Percentiles rank a stretch among this genome's conserved stretches.
phyloP scores from a whole-genome alignment of 2,113 vertebrate genomes.

The Lethenteron reissneri region DNA sequence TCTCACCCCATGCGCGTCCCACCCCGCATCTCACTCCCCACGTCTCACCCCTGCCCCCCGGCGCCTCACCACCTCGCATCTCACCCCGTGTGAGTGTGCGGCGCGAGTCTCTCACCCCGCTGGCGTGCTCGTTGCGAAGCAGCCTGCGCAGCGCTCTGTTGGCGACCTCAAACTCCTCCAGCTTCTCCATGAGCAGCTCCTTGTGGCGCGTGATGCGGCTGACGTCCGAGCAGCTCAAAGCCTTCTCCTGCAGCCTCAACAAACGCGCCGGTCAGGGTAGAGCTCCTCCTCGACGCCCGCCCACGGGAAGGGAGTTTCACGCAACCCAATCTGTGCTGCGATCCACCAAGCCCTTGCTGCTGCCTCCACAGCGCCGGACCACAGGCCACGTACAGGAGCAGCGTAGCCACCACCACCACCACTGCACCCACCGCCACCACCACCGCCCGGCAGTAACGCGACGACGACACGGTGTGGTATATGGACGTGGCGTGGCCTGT shows the following conservation, averaged over 20 bases:
- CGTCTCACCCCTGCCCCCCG: not conserved
- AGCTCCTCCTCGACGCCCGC: not conserved
- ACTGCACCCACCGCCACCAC: too few species aligned
- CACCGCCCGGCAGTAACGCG: too few species aligned
- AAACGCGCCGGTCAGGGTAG: not conserved
- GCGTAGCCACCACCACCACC: too few species aligned
- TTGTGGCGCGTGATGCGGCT: conserved; percentile 39
- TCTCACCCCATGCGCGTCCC: too few species aligned
- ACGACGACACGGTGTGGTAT: too few species aligned
- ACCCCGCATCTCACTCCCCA: too few species aligned
- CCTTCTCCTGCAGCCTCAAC: conserved; percentile 28
- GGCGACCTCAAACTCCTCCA: conserved; percentile 57
- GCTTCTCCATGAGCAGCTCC: conserved; percentile 53
- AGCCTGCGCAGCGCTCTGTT: conserved; percentile 48
- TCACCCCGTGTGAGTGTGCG: not conserved
- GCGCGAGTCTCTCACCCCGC: conserved; percentile 29
- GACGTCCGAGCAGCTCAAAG: conserved; percentile 35
- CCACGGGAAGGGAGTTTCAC: conserved; percentile 10
- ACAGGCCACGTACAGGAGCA: too few species aligned
- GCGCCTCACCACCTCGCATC: not conserved
- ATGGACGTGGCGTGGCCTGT: too few species aligned
- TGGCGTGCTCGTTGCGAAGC: conserved; percentile 39
- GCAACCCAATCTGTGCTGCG: conserved; percentile 7
- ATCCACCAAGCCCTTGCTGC: not conserved
- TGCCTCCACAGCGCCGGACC: too few species aligned